These are phyloP conservation scores for Psophia crepitans DNA, from an alignment of 2,113 vertebrate genomes.

Conservation along the genomic window DNA sequence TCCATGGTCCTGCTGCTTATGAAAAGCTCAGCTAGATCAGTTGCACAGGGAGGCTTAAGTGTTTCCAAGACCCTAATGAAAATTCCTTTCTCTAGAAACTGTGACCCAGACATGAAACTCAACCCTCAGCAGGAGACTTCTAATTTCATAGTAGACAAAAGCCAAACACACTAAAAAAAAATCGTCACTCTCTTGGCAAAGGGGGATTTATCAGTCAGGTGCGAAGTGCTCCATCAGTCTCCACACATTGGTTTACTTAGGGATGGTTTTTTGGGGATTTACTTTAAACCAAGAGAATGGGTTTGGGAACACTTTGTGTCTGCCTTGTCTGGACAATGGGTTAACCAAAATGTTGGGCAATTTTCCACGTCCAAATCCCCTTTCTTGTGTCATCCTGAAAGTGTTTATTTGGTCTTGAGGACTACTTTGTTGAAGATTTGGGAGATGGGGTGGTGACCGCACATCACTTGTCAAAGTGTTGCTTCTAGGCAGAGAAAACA, in stretches of 20 bases:
- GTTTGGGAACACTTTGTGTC: neutral
- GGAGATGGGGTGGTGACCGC: neutral
- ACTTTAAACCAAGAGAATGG: slow-evolving; percentile 2
- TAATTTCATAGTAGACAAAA: slow-evolving; percentile 47
- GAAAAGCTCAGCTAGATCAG: slow-evolving; percentile 52
- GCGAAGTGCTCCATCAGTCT: neutral
- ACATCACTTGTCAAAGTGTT: neutral
- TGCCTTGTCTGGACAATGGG: neutral
- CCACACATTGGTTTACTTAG: neutral
- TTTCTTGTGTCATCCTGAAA: neutral
- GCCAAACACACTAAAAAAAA: neutral
- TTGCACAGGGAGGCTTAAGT: slow-evolving; percentile 53
- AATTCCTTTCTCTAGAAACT: slow-evolving; percentile 64
- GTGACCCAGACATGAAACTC: slow-evolving; percentile 48
- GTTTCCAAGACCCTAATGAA: slow-evolving; percentile 59
- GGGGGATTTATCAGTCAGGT: slow-evolving; percentile 9
- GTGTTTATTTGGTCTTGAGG: neutral
- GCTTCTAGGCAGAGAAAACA: neutral
- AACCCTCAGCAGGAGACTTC: slow-evolving; percentile 31
- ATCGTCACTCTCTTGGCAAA: neutral
- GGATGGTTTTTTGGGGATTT: slow-evolving; percentile 9
- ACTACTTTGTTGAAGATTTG: neutral
- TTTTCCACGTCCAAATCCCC: neutral
- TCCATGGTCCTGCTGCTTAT: slow-evolving; percentile 20
- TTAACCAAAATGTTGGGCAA: neutral